Evolutionary conservation across 2,888 invertebrate genomes (phyloP).

Genomic region (Leptopilina myrica): DNA sequence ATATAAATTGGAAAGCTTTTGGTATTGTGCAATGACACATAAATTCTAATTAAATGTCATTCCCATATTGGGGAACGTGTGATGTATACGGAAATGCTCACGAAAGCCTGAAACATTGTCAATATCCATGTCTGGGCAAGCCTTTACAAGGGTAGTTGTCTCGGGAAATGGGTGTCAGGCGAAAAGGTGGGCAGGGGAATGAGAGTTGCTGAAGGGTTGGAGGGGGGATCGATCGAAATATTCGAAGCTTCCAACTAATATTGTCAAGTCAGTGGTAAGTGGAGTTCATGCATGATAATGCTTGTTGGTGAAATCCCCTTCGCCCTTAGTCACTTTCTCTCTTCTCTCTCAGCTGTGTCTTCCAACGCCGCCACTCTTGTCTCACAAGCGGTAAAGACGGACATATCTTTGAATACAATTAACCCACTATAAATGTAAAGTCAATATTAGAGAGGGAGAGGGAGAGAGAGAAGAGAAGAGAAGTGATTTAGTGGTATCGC

Average conservation of each 20-base stretch:
- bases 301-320: conserved; percentile 16
- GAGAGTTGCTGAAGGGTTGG: not conserved
- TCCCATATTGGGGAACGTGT: conserved; percentile 24
- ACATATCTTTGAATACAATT: conserved; percentile 27
- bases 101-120: conserved; percentile 36
- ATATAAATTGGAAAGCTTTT: conserved; percentile 21
- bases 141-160: conserved; percentile 25
- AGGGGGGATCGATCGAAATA: conserved; percentile 27
- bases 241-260: conserved; percentile 35
- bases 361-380: no score
- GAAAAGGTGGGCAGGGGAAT: not conserved
- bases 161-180: conserved; percentile 15
- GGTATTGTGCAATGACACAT: conserved; percentile 3
- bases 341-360: no score
- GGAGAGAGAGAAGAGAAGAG: not conserved
- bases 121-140: conserved; percentile 34
- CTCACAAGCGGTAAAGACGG: not conserved
- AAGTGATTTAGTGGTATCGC: not conserved
- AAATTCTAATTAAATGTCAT: conserved; percentile 31
- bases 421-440: not conserved
- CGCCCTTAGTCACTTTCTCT: no score
- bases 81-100: conserved; percentile 32
- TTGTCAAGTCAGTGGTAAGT: conserved; percentile 38
- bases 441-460: not conserved
- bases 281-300: conserved; percentile 33